These are phyloP conservation scores for Prunella strophiata DNA, from an alignment of 2,797 vertebrate species.

Conservation along the genomic window DNA sequence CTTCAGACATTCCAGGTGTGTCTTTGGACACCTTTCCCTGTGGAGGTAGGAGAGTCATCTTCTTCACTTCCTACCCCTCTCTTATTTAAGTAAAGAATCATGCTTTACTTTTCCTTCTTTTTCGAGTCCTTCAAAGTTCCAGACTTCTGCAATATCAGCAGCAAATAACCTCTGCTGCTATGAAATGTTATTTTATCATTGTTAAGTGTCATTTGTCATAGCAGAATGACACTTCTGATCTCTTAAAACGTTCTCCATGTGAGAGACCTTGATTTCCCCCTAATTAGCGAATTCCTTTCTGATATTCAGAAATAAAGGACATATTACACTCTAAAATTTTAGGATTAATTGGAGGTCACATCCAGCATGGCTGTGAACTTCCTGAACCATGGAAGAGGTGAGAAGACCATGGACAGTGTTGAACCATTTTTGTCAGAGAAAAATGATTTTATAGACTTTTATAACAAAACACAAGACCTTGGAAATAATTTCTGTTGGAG, in stretches of 20 bases:
- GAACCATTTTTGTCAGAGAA: background rate
- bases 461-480: background rate
- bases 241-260: background rate
- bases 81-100: background rate
- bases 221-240: background rate
- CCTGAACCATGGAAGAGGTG: background rate
- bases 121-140: background rate
- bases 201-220: background rate
- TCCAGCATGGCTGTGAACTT: background rate
- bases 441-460: background rate
- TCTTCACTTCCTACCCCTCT: background rate
- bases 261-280: background rate
- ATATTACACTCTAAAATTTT: background rate
- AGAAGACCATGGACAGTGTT: rapidly evolving
- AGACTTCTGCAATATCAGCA: background rate
- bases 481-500: background rate
- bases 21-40: background rate
- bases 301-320: background rate
- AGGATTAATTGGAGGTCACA: background rate
- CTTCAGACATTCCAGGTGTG: background rate
- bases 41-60: background rate
- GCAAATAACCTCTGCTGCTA: background rate
- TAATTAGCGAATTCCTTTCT: background rate
- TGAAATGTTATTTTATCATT: background rate
- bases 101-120: background rate